Evolutionary conservation across 2,888 invertebrate species (phyloP), one percentile per base, ranked within the genome.

Genomic region (Drosophila anomelani): DNA sequence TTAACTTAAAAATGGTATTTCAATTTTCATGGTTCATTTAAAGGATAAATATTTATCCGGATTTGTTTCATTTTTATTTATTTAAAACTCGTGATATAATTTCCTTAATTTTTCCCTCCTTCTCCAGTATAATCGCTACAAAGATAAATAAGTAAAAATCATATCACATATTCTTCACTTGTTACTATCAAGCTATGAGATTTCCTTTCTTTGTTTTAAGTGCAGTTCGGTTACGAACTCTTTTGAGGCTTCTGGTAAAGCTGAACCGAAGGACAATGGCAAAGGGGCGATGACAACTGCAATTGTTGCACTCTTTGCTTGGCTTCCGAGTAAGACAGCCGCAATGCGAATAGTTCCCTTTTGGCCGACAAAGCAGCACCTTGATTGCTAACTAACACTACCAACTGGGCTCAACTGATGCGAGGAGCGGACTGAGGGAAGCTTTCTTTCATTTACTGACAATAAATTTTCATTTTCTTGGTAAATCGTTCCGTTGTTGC

Each of bases 401-500:
- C 69, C 56, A 69, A 57, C 80, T 76, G 61, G 36, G 23, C 59
- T 57, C 54, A 55, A 46, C 67, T 55, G 68, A 63, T 20, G 32
- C 34, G 49, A 47, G 51, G 13, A 34, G 17, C 32, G 36, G 59
- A 57, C 81, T 63, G 29, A 34, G 46, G 71, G 57, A 63, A 66
- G 75, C 85, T 81, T 87, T 85, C 77, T 85, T 86, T 88, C 87
- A 87, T 87, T 89, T 89, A 87, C 89, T 87, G 89, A 85, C 89
- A 88, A 89, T 89, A 89, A 89, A 89, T 89, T 89, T 90, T 88
- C 89, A 89, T 89, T 89, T 89, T 89, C 88, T 90, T 89, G 80
- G 86, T 76, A 88, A 88, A 88, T 88, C 86, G 90, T 77, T 79
- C 41, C 41, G 63, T 72, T 73, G 75, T 68, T 77, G 54, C 20